Evolutionary conservation across 2,113 vertebrate species (phyloP), one percentile per base, ranked within the genome.

Genomic region (Emydocephalus ijimae): DNA sequence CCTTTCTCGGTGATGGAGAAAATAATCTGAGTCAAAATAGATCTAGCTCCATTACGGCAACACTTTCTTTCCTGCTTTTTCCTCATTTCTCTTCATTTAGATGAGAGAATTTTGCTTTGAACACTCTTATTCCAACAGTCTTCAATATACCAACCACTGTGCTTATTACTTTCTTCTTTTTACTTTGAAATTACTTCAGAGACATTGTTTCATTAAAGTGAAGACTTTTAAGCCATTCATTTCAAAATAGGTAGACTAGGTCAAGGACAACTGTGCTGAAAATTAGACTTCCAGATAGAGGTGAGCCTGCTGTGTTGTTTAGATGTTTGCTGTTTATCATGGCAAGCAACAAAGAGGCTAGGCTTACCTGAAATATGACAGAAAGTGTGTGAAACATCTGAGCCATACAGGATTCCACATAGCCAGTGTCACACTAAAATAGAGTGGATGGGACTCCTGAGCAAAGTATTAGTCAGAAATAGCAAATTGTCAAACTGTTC

Each of bases 61-160:
- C 91, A 39, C 93, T 92, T 87, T 96, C 93, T 94, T 89, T 87
- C 26, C 64, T 69, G 87, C 26, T 92, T 74, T 86, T 92, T 91
- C 93, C 94, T 97, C 95, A 94, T 97, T 97, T 95, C 96, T 97
- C 96, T 96, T 97, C 96, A 95, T 97, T 96, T 96, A 93, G 93
- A 10, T 93, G 91, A 92, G 94, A 95, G 94, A 92, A 20, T 48
- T 96, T 94, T 95, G 93, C 95, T 97, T 94, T 96, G 95, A 97
- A 93, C 48, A 20, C 26, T 14, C 87, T 95, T 96, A 95, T 92
- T 96, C 94, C 91, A 96, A 94, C 91, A 94, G 94, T 90, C 91
- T 97, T 94, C 95, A 94, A 85, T 96, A 95, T 95, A 95, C 95
- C 95, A 94, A 94, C 94, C 91, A 85, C 95, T 95, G 94, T 93